phyloP scores from a whole-genome alignment of 2,888 invertebrate species.

The Cistogaster globosa region DNA sequence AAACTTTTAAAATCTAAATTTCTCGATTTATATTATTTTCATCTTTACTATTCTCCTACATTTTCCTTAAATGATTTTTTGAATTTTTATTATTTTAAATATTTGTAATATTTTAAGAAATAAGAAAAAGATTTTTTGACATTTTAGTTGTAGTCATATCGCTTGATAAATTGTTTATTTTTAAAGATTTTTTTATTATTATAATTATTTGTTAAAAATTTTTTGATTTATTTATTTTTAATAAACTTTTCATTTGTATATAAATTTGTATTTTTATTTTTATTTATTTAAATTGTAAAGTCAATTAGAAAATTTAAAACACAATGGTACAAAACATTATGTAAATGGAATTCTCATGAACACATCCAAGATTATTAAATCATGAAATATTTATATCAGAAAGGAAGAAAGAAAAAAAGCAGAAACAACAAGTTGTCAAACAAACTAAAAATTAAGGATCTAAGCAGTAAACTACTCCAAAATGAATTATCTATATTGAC shows the following conservation, averaged over 20 bases:
- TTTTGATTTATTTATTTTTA: slow-evolving; percentile 28
- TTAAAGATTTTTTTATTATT: background rate
- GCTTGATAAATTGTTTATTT: slow-evolving; percentile 23
- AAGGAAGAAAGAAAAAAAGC: background rate
- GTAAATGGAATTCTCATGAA: slow-evolving; percentile 18
- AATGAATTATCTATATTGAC: too few species aligned
- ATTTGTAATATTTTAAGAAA: background rate
- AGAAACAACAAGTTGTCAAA: background rate
- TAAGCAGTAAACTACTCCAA: too few species aligned
- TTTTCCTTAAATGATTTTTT: slow-evolving; percentile 40
- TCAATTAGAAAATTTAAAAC: background rate
- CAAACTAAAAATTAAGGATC: too few species aligned
- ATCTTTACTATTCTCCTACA: background rate
- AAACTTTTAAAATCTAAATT: background rate
- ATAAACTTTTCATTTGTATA: slow-evolving; percentile 49
- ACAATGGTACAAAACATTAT: slow-evolving; percentile 46
- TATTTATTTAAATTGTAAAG: slow-evolving; percentile 1
- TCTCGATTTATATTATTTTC: background rate
- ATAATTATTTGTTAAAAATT: background rate
- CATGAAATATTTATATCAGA: background rate
- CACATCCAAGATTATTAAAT: background rate
- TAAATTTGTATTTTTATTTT: slow-evolving; percentile 4
- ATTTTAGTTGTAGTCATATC: slow-evolving; percentile 11
- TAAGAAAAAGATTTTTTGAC: too few species aligned
- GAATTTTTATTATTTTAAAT: slow-evolving; percentile 6